Evolutionary conservation across 2,888 invertebrate species (phyloP).

Genomic region (Macaria liturata): DNA sequence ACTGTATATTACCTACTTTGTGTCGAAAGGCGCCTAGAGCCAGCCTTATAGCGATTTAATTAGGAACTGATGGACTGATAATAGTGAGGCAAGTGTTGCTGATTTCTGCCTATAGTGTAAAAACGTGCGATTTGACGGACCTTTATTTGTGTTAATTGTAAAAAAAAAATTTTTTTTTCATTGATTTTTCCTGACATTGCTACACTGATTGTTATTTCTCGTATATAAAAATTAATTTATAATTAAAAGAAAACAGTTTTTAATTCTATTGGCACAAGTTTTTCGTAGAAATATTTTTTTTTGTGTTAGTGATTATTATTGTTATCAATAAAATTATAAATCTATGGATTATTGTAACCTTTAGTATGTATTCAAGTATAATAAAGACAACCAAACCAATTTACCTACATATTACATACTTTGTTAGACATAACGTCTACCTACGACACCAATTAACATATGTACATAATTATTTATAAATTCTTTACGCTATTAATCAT

Average conservation of each 20-base stretch:
- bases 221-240: too few relatives aligned
- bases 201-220: too few relatives aligned
- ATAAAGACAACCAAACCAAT: slow-evolving; percentile 8
- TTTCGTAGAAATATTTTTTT: neutral
- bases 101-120: slow-evolving; percentile 2
- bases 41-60: slow-evolving; percentile 7
- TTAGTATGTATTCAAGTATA: neutral
- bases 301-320: too few relatives aligned
- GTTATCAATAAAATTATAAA: too few relatives aligned
- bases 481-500: neutral
- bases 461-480: slow-evolving; percentile 6
- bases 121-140: too few relatives aligned
- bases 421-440: neutral
- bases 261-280: too few relatives aligned
- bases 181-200: too few relatives aligned
- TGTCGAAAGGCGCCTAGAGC: slow-evolving; percentile 12
- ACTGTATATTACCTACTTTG: slow-evolving; percentile 2
- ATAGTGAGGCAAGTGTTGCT: slow-evolving; percentile 12
- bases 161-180: too few relatives aligned
- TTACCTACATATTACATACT: slow-evolving; percentile 5
- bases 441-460: too few relatives aligned
- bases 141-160: too few relatives aligned
- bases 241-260: too few relatives aligned
- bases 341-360: too few relatives aligned
- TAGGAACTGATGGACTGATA: slow-evolving; percentile 19